Base-by-base conservation (phyloP, 2,797 vertebrate species). In the Enteromius argenteus region DNA sequence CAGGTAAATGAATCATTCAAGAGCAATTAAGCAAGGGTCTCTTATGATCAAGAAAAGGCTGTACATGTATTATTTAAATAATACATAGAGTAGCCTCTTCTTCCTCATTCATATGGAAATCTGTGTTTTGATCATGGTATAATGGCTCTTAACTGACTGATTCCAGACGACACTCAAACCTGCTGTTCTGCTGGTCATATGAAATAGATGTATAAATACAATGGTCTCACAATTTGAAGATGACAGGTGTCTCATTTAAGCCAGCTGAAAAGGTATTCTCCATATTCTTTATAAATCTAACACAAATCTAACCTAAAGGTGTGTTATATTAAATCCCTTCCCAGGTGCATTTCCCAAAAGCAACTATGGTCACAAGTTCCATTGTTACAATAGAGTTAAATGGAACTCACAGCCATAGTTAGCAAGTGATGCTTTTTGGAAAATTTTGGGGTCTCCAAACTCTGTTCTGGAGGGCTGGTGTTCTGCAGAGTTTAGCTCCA, bases 41-140 rank as follows among this genome's bases (percentile, higher is more conserved):
- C 17, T 62, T 32, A 21, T 46, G 27, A 49, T 56, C 21, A 77
- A 71, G 60, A 66, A 37, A 49, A 53, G 66, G 79, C 32, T 46
- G 19, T 17, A 23, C 51, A 46, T 71, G 27, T 77, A 42, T 64
- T 44, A 74, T 79, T 78, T 68, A 27, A 83, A 44, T 30, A 44
- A 58, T 58, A 44, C 17, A 0, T 14, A 60, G 74, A 78, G 46
- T 23, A 62, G 23, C 17, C 82, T 35, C 66, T 71, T 84, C 3
- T 78, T 32, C 56, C 9, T 53, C 71, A 81, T 82, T 82, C 21
- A 82, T 23, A 74, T 75, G 80, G 7, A 82, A 66, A 75, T 82
- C n/a, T 74, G 23, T 75, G 80, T 82, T 82, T 82, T 82, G 58
- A 64, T 82, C 80, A 82, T 44, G 49, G 30, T 44, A 15, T 23